Conservation (phyloP, 1,140 invertebrate genomes). For the Rhyacophila brunnea region DNA sequence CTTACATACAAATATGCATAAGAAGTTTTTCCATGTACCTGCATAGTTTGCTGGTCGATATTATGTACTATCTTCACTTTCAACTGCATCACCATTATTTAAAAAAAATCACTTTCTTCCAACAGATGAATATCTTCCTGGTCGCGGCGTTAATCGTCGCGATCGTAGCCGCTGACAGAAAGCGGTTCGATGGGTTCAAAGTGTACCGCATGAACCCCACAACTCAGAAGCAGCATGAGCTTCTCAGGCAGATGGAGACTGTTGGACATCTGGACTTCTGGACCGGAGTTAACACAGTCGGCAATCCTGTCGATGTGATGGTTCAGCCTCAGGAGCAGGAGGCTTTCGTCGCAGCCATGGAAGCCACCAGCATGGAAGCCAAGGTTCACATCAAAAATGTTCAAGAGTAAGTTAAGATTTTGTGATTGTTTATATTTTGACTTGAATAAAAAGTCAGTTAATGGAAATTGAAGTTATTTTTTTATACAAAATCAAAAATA, state of each 20-base stretch:
- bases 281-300: conserved; percentile 28
- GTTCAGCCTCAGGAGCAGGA: conserved; percentile 11
- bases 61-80: no score
- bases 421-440: no score
- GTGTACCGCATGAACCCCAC: conserved; percentile 18
- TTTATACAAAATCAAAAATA: no score
- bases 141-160: neutral
- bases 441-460: no score
- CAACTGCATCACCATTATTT: no score
- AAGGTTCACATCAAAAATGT: conserved; percentile 18
- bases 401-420: conserved; percentile 16
- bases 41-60: no score
- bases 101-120: no score
- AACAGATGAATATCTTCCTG: no score
- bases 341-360: conserved; percentile 10
- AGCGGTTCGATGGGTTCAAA: conserved; percentile 21
- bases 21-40: no score
- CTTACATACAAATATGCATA: no score
- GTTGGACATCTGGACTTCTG: conserved; percentile 29
- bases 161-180: neutral
- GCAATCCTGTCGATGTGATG: conserved; percentile 40
- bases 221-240: conserved; percentile 15
- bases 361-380: conserved; percentile 3
- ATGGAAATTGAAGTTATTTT: no score
- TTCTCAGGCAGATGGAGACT: conserved; percentile 1